Evolutionary conservation across 2,113 vertebrate species (phyloP).

Genomic region (Apistogramma diplotaenia): DNA sequence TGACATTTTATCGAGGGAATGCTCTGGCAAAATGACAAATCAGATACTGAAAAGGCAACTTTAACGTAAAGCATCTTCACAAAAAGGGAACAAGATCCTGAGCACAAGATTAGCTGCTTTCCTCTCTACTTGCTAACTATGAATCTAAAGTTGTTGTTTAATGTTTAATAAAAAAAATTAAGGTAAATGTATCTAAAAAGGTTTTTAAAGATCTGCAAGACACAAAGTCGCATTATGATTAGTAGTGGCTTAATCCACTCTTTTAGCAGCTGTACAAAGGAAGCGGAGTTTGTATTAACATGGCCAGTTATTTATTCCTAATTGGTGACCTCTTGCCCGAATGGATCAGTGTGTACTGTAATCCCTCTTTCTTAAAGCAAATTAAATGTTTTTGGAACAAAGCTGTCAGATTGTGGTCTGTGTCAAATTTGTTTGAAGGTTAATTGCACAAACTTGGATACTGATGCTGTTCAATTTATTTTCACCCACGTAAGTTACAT

Average conservation of each 20-base stretch:
- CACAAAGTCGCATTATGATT: conserved; percentile 45
- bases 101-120: conserved; percentile 48
- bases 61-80: conserved; percentile 15
- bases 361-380: conserved; percentile 65
- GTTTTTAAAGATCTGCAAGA: conserved; percentile 46
- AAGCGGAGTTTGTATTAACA: conserved; percentile 68
- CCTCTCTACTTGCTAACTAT: conserved; percentile 48
- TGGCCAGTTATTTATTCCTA: conserved; percentile 81
- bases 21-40: conserved; percentile 2
- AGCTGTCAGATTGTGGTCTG: neutral
- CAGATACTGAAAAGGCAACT: neutral
- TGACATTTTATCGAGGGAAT: conserved; percentile 9
- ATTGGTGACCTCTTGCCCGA: conserved; percentile 75
- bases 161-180: conserved; percentile 66
- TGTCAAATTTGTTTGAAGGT: neutral
- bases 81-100: conserved; percentile 64
- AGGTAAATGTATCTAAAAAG: conserved; percentile 46
- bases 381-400: conserved; percentile 76
- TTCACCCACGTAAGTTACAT: neutral
- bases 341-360: conserved; percentile 76
- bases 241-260: conserved; percentile 60
- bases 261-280: conserved; percentile 69
- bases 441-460: neutral
- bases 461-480: neutral
- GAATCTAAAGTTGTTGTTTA: conserved; percentile 55